A percentile compares a stretch with the other conserved stretches of the same genome.
These are phyloP conservation scores for Leptura quadrifasciata DNA, from an alignment of 2,888 invertebrate species.

Conservation along the genomic window DNA sequence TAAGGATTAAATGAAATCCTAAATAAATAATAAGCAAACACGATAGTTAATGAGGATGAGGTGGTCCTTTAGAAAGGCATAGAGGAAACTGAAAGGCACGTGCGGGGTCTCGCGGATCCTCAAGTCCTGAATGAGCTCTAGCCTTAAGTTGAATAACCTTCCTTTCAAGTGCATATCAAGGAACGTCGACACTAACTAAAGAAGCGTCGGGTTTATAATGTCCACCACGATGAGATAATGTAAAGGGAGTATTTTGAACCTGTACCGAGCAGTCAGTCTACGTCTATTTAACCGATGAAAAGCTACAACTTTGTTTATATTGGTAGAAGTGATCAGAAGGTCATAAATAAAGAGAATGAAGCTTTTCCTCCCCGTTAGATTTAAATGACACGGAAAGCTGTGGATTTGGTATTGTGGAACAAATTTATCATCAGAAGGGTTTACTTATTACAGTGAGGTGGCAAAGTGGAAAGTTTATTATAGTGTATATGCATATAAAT, in stretches of 20 bases:
- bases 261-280: neutral
- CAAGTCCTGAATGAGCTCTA: neutral
- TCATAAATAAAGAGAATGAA: neutral
- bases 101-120: neutral
- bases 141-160: neutral
- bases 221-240: constrained; percentile 7
- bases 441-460: neutral
- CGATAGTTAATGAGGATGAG: constrained; percentile 1
- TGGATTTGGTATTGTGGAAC: neutral
- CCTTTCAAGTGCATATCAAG: neutral
- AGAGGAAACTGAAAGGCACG: constrained; percentile 1
- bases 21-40: neutral
- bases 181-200: neutral
- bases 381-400: constrained; percentile 4
- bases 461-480: constrained; percentile 4
- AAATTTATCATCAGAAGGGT: neutral
- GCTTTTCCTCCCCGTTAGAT: neutral
- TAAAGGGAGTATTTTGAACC: neutral
- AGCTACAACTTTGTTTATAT: neutral
- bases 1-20: neutral
- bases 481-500: neutral
- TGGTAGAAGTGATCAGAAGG: neutral
- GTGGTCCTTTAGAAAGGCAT: constrained; percentile 7
- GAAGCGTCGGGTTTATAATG: neutral
- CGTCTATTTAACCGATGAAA: neutral